A percentile compares a stretch with the other conserved stretches of the same genome.
These are phyloP conservation scores for Actinia tenebrosa DNA, from an alignment of 64 coral and sea anemone genomes.

Conservation along the genomic window DNA sequence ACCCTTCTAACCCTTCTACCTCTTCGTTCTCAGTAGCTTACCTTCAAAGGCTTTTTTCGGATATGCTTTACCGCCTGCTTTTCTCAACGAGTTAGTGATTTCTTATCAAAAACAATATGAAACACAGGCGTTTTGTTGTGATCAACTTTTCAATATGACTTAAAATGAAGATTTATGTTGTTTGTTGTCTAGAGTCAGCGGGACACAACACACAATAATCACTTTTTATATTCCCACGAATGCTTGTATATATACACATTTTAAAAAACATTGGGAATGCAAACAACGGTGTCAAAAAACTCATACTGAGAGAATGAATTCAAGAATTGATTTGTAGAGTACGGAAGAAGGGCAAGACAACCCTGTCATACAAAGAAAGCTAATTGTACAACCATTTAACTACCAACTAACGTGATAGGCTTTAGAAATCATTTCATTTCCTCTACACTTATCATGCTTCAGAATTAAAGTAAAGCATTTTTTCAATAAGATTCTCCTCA, in stretches of 20 bases:
- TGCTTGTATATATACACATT: background rate
- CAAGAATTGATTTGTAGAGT: background rate
- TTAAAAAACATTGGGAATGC: background rate
- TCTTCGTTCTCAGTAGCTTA: too few relatives aligned
- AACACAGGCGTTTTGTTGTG: background rate
- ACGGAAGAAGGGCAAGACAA: background rate
- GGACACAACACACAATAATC: background rate
- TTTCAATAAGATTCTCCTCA: background rate
- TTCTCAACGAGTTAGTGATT: background rate
- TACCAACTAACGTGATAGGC: background rate
- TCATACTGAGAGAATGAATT: background rate
- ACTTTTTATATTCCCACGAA: background rate
- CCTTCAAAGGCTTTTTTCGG: too few relatives aligned
- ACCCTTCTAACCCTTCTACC: too few relatives aligned
- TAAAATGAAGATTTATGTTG: background rate
- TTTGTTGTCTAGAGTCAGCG: background rate
- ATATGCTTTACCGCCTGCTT: background rate
- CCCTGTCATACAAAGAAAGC: background rate
- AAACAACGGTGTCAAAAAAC: background rate
- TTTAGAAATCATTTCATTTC: background rate
- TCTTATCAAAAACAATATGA: background rate
- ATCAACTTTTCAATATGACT: background rate
- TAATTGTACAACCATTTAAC: background rate
- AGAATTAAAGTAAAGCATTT: background rate
- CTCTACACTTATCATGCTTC: background rate